Percentiles rank a stretch among this genome's conserved stretches.
phyloP scores from a whole-genome alignment of 1,140 invertebrate species.

The Pachypsylla venusta region DNA sequence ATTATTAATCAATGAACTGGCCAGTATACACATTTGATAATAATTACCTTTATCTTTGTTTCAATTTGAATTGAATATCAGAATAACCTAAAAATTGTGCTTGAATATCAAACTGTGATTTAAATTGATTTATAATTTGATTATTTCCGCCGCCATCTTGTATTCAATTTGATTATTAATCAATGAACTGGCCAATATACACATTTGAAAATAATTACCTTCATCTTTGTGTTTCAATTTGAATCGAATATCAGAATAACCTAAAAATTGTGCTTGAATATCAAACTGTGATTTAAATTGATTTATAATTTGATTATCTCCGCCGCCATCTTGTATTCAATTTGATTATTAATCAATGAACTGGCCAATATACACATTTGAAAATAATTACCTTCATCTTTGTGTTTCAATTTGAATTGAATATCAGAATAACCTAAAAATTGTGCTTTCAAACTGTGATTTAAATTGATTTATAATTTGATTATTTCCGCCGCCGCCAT shows the following conservation, averaged over 20 bases:
- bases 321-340: too few relatives aligned
- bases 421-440: conserved; percentile 22
- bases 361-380: too few relatives aligned
- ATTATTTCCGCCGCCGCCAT: conserved; percentile 13
- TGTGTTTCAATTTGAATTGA: conserved; percentile 18
- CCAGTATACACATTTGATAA: too few relatives aligned
- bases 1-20: too few relatives aligned
- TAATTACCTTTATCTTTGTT: conserved; percentile 11
- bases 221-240: conserved; percentile 17
- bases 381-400: conserved; percentile 5
- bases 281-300: conserved; percentile 9
- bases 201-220: too few relatives aligned
- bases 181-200: too few relatives aligned
- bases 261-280: conserved; percentile 19
- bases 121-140: too few relatives aligned
- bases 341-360: too few relatives aligned
- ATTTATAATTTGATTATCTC: too few relatives aligned
- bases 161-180: too few relatives aligned
- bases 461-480: conserved; percentile 9
- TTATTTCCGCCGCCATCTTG: too few relatives aligned
- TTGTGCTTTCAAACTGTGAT: conserved; percentile 7
- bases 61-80: conserved; percentile 21
- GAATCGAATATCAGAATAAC: conserved; percentile 19
- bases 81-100: conserved; percentile 19
- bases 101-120: conserved; percentile 5